Percentiles rank a stretch among this genome's conserved stretches.
phyloP scores from a whole-genome alignment of 2,113 vertebrate genomes.

The Shinisaurus crocodilurus region DNA sequence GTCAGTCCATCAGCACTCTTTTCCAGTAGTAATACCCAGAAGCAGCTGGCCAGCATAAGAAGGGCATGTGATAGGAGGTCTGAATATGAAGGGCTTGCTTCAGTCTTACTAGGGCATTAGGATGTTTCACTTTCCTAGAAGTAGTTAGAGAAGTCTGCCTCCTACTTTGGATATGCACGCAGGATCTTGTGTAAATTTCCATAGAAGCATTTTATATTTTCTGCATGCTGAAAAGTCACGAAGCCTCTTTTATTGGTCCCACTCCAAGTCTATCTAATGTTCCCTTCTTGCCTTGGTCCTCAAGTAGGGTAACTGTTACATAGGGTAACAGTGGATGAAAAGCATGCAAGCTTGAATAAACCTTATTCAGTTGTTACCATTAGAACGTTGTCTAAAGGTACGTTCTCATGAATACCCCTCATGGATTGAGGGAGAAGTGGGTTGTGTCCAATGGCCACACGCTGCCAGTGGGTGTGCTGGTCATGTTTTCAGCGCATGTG shows the following conservation, averaged over 20 bases:
- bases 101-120: background rate
- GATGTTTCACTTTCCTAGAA: background rate
- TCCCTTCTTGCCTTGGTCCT: background rate
- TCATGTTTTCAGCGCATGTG: background rate
- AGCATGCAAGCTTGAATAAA: background rate
- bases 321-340: background rate
- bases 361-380: background rate
- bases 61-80: background rate
- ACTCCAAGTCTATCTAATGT: background rate
- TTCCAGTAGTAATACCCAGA: constrained; percentile 1
- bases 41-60: constrained; percentile 6
- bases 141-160: background rate
- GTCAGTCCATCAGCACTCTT: background rate
- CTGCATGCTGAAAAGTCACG: background rate
- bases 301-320: background rate
- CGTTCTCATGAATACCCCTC: background rate
- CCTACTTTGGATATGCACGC: background rate
- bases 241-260: background rate
- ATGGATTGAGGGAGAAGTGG: background rate
- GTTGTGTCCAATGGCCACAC: background rate
- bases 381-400: background rate
- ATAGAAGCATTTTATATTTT: background rate
- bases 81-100: background rate
- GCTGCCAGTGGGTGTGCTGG: too few species aligned
- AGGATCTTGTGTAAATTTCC: background rate